These are phyloP conservation scores for Bradysia coprophila DNA, from an alignment of 1,140 invertebrate species.

Conservation along the genomic window DNA sequence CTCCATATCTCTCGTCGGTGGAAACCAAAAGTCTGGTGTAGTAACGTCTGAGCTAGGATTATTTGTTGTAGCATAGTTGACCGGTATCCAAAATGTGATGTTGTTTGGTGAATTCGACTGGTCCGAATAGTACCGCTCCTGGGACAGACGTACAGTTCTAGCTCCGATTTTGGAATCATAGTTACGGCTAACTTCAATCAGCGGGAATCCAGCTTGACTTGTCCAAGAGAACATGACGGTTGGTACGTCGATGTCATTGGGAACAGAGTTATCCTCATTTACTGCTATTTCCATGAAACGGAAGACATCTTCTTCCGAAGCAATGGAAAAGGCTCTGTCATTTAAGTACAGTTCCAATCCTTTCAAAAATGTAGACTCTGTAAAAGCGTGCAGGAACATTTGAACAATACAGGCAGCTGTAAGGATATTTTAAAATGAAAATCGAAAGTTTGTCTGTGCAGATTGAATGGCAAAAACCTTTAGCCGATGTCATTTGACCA, in stretches of 20 bases:
- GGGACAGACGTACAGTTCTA: slow-evolving; percentile 21
- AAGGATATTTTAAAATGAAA: slow-evolving; percentile 6
- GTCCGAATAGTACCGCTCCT: slow-evolving; percentile 20
- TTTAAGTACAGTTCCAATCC: slow-evolving; percentile 63
- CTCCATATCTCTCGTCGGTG: neutral
- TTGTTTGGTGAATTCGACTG: neutral
- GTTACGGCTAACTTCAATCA: slow-evolving; percentile 33
- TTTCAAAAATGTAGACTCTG: slow-evolving; percentile 59
- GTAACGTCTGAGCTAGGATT: slow-evolving; percentile 27
- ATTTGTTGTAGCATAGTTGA: slow-evolving; percentile 27
- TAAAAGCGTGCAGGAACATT: slow-evolving; percentile 88
- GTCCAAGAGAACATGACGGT: slow-evolving; percentile 46
- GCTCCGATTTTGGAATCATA: slow-evolving; percentile 17
- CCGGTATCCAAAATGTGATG: slow-evolving; percentile 28
- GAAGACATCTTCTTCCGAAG: slow-evolving; percentile 47
- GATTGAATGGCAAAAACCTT: slow-evolving; percentile 47
- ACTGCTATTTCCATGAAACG: slow-evolving; percentile 34
- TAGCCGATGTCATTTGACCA: too few species aligned
- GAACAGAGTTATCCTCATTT: slow-evolving; percentile 13
- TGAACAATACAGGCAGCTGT: slow-evolving; percentile 49
- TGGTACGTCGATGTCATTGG: slow-evolving; percentile 10
- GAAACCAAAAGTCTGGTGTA: slow-evolving; percentile 16
- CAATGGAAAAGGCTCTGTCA: slow-evolving; percentile 22
- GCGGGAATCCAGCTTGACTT: slow-evolving; percentile 41
- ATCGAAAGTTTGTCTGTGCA: slow-evolving; percentile 27